phyloP scores from a whole-genome alignment of 2,113 vertebrate species.

The Arvicanthis niloticus region DNA sequence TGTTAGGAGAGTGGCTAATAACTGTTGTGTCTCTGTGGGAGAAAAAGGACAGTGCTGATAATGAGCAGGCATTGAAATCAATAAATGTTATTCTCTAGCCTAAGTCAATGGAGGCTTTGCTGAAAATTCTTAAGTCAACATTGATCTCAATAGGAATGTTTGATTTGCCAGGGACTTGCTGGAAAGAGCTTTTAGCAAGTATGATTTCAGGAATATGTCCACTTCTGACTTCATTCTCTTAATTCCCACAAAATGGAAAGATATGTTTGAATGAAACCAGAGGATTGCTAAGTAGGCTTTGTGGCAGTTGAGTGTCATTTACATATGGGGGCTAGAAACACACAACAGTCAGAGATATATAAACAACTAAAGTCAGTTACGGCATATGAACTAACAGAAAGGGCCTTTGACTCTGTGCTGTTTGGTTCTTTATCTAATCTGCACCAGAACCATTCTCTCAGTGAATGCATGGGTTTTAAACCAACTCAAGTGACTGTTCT shows the following conservation, averaged over 20 bases:
- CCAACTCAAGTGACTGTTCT: slow-evolving; percentile 43
- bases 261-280: slow-evolving; percentile 1
- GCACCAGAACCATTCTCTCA: slow-evolving; percentile 34
- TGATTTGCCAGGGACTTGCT: slow-evolving; percentile 33
- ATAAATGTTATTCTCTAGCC: neutral
- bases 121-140: slow-evolving; percentile 15
- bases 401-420: neutral
- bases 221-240: neutral
- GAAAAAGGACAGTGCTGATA: slow-evolving; percentile 47
- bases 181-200: neutral
- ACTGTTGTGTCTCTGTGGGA: slow-evolving; percentile 91
- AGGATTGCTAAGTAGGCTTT: slow-evolving; percentile 11
- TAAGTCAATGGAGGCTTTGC: neutral
- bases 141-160: neutral
- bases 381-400: neutral
- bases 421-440: slow-evolving; percentile 36
- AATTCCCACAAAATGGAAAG: neutral
- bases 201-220: neutral
- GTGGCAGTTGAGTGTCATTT: neutral
- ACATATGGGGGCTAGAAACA: slow-evolving; percentile 10
- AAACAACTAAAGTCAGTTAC: neutral
- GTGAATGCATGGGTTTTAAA: slow-evolving; percentile 33
- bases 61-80: neutral
- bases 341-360: neutral
- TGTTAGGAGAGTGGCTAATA: slow-evolving; percentile 94